These are phyloP conservation scores for Pollachius pollachius DNA, from an alignment of 2,113 vertebrate species.

Conservation along the genomic window DNA sequence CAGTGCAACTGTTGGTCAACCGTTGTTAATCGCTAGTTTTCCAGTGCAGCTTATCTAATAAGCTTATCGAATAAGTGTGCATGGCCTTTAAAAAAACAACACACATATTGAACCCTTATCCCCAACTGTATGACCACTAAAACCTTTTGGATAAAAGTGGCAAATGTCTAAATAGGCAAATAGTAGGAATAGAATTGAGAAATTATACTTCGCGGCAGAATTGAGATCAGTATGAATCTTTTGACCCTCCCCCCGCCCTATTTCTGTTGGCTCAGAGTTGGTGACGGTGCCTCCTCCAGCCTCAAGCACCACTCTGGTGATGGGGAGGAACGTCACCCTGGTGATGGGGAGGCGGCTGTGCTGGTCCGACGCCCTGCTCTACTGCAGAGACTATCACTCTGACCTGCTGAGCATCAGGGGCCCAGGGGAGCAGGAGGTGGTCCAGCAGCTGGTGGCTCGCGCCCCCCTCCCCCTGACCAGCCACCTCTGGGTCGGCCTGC, in stretches of 20 bases:
- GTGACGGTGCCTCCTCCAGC: not conserved
- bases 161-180: too few relatives aligned
- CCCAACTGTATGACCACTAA: too few relatives aligned
- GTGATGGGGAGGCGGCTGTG: conserved; percentile 19
- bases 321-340: conserved; percentile 9
- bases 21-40: too few relatives aligned
- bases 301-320: not conserved
- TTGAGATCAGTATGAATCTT: too few relatives aligned
- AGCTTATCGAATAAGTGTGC: too few relatives aligned
- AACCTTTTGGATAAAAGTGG: too few relatives aligned
- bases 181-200: too few relatives aligned
- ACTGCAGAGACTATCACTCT: conserved; percentile 26
- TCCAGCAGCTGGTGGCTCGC: not conserved
- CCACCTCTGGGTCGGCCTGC: conserved; percentile 33
- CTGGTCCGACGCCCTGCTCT: conserved; percentile 31
- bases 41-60: too few relatives aligned
- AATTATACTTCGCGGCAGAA: too few relatives aligned
- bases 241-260: not conserved
- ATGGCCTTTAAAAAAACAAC: too few relatives aligned
- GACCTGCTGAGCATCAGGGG: conserved; percentile 26
- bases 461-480: not conserved
- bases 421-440: conserved; percentile 19
- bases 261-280: not conserved
- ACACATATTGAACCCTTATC: too few relatives aligned
- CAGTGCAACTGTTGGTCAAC: too few relatives aligned